Base-by-base conservation (phyloP, 1,140 invertebrate species). In the Caenorhabditis latens region DNA sequence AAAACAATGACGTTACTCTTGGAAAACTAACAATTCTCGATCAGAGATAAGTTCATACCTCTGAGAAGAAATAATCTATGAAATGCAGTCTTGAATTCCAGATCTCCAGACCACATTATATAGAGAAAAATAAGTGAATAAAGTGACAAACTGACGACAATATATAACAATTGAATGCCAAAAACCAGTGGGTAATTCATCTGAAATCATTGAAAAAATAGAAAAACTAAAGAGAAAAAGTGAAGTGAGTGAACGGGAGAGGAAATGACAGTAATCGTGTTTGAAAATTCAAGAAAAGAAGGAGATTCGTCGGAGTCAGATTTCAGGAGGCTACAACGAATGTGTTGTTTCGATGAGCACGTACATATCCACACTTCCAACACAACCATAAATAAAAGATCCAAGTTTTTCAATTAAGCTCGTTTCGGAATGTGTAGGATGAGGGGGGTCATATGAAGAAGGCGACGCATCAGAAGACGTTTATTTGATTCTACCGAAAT, bases 241-340 rank as follows among this genome's bases (percentile, higher is more conserved):
- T n/a, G 24, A 63, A 32, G 61, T 40, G 61, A 63, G n/a, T 53
- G 32, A 21, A 43, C 11, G 24, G 0, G 24, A 32, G 46, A 46
- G 71, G 71, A 79, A 79, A 50, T 79, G 71, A 79, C 71, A 53
- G 71, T 71, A 71, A 71, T 43, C 65, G 42, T 43, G 42, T 14
- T 43, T 24, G 40, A 71, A 46, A 65, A 40, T 21, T 65, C 61
- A 40, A 8, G 11, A 65, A 40, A 65, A 40, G 7, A 8, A 40
- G 9, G 24, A 67, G n/a, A 46, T n/a, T 63, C 24, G 7, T 7
- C 24, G 24, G 65, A 43, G 19, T 71, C 65, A 16, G 65, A 71
- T 71, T 71, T 71, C 65, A 43, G 6, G 24, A 32, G 65, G 65
- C 65, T 43, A 71, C 40, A 46, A 63, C 21, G 57, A 24, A 21